Conservation (phyloP, 2,113 vertebrate genomes). For the Leptobrachium ailaonicum region DNA sequence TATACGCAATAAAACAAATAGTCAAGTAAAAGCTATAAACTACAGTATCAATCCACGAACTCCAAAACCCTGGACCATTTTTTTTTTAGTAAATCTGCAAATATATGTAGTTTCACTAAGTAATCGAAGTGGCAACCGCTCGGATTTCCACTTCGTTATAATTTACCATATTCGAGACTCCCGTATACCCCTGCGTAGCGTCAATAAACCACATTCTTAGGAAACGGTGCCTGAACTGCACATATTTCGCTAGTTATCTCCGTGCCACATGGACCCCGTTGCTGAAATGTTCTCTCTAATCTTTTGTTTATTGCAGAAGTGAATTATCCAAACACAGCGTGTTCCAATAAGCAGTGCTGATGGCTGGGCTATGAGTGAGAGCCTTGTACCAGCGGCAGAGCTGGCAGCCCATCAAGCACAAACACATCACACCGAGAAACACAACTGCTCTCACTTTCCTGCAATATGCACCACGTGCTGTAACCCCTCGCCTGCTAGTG, state of each 20-base stretch:
- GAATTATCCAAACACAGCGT: constrained; percentile 80
- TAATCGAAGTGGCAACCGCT: no score
- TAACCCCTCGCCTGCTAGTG: constrained; percentile 38
- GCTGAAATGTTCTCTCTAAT: constrained; percentile 77
- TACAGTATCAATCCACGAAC: no score
- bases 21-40: no score
- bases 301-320: constrained; percentile 87
- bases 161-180: neutral
- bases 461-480: constrained; percentile 20
- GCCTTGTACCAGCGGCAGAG: constrained; percentile 75
- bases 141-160: no score
- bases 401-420: constrained; percentile 71
- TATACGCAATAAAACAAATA: no score
- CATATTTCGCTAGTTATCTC: constrained; percentile 52
- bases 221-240: constrained; percentile 29
- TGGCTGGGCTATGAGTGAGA: constrained; percentile 76
- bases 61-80: no score
- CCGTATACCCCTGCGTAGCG: neutral
- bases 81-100: no score
- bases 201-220: neutral
- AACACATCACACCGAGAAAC: constrained; percentile 56
- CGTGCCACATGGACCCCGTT: constrained; percentile 64
- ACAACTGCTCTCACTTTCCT: constrained; percentile 28
- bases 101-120: no score
- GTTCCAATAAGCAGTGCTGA: constrained; percentile 67